Evolutionary conservation across 2,888 invertebrate species (phyloP), one percentile per base, ranked within the genome.

Genomic region (Drosophila meridiana): DNA sequence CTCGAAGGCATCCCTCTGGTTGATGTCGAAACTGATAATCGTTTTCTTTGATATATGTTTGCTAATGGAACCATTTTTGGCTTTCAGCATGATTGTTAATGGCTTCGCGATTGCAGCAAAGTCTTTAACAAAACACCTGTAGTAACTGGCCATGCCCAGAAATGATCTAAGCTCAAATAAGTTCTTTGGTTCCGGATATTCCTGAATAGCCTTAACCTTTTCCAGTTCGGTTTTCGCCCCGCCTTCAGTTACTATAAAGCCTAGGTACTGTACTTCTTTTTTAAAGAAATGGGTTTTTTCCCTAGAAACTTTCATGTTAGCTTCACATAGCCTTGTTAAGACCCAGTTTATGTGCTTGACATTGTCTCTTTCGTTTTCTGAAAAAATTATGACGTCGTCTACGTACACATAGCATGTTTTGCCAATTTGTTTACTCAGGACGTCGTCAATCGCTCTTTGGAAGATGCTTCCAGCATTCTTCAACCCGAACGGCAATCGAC

Each of bases 151-250:
- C 13, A 28, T 2, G 28, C 28, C 13, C 2, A 28, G 6, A 14
- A 28, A 47, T 28, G 7, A 47, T 11, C 43, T 43, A 20, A 43
- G 26, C 11, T 11, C 45, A 4, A 26, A 42, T n/a, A 42, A 4
- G 38, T 0, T 2, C 3, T 11, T 38, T 11, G 42, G n/a, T 20
- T 42, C 42, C 8, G 42, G 26, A 26, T 45, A 45, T 9, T 43
- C 20, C 9, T 43, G 43, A 9, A 43, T 43, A 20, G 43, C 43
- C 13, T 20, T 62, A 7, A 38, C 36, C 7, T 62, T 43, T 34
- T 53, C 53, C 5, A 36, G 53, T 28, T 62, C 53, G 7, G 61
- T 40, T 40, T 42, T 42, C 8, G 50, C 32, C 1, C 50, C 40
- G 20, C 26, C 20, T 6, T 13, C 26, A 5, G 32, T 52, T 4